phyloP scores from a whole-genome alignment of 2,797 vertebrate genomes.

The Scyliorhinus canicula region DNA sequence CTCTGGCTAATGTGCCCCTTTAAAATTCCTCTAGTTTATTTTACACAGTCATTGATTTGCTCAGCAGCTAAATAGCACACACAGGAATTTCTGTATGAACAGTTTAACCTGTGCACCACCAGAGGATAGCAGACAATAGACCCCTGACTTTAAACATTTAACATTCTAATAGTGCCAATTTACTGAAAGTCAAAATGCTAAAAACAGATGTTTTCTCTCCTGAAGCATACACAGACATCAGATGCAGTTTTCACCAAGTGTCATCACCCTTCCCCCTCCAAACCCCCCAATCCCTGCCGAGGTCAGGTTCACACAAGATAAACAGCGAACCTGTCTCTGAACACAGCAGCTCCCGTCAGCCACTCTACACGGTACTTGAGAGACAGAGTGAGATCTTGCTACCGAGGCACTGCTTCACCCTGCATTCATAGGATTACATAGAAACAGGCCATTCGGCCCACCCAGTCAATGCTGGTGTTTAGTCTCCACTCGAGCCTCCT shows the following conservation, averaged over 20 bases:
- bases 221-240: not conserved
- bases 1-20: not conserved
- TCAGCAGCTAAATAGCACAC: not conserved
- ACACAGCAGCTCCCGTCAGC: not conserved
- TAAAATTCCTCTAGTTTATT: not conserved
- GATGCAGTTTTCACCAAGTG: not conserved
- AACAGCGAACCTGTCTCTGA: not conserved
- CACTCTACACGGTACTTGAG: not conserved
- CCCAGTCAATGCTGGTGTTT: too few relatives aligned
- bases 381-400: not conserved
- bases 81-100: not conserved
- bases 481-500: too few relatives aligned
- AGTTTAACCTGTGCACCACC: not conserved
- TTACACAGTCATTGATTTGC: not conserved
- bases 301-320: not conserved
- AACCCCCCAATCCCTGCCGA: too few relatives aligned
- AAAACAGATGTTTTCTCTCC: not conserved
- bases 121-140: not conserved
- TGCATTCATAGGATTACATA: not conserved
- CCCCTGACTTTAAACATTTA: not conserved
- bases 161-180: not conserved
- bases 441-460: too few relatives aligned
- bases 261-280: not conserved
- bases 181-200: not conserved
- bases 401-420: not conserved